Percentiles rank a stretch among this genome's conserved stretches.
Conservation (phyloP, 2,113 vertebrate species). For the Pampusana beccarii region DNA sequence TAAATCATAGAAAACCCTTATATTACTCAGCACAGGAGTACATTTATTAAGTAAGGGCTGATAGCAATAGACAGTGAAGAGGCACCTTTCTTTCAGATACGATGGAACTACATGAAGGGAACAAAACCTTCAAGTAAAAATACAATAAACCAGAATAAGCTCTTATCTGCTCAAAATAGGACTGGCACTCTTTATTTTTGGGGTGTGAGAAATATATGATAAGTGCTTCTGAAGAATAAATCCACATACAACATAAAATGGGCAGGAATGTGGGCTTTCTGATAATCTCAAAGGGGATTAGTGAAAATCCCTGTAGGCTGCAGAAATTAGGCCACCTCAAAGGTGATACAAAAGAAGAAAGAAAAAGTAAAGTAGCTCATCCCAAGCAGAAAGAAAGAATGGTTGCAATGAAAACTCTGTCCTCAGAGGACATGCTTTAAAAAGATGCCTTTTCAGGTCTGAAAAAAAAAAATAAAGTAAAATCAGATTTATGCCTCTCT, state of each 20-base stretch:
- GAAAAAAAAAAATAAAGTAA: background rate
- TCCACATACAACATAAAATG: background rate
- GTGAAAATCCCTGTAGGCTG: background rate
- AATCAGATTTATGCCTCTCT: background rate
- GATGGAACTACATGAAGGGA: background rate
- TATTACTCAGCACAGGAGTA: background rate
- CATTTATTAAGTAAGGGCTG: conserved; percentile 14
- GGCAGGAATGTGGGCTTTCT: background rate
- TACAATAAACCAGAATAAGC: conserved; percentile 1
- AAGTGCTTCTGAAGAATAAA: conserved; percentile 2
- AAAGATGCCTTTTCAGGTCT: background rate
- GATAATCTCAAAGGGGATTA: background rate
- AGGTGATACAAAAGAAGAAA: background rate
- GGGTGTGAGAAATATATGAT: background rate
- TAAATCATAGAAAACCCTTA: background rate
- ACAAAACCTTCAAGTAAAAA: background rate
- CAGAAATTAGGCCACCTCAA: conserved; percentile 5
- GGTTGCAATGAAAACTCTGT: background rate
- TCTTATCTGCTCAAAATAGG: background rate
- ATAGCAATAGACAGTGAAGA: background rate
- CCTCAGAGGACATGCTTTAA: background rate
- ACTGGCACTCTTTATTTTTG: background rate
- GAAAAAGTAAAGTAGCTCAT: background rate
- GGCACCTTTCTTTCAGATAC: background rate
- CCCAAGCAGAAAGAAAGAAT: conserved; percentile 3